Evolutionary conservation across 2,797 vertebrate genomes (phyloP).

Genomic region (Cryptoprocta ferox): DNA sequence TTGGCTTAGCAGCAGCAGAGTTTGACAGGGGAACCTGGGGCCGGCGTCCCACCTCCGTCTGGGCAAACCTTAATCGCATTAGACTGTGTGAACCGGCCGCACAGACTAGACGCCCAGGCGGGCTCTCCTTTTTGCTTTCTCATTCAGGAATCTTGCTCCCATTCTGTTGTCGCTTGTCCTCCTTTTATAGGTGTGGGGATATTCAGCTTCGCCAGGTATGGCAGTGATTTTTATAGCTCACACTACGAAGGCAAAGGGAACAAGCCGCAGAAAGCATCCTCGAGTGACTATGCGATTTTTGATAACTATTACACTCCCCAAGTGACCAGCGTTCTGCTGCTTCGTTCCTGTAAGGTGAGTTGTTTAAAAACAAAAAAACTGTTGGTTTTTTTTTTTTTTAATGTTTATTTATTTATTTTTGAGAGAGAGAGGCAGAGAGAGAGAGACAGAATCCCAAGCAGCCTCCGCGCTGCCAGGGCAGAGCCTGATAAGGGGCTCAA

Average conservation of each 20-base stretch:
- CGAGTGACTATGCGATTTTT: slow-evolving; percentile 88
- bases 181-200: slow-evolving; percentile 89
- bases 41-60: background rate
- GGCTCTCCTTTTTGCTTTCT: background rate
- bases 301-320: slow-evolving; percentile 87
- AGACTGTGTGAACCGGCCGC: background rate
- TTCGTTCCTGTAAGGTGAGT: slow-evolving; percentile 87
- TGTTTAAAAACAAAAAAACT: background rate
- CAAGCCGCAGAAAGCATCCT: slow-evolving; percentile 69
- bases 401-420: background rate
- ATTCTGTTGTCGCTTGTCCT: background rate
- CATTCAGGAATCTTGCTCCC: background rate
- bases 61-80: background rate
- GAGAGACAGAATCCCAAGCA: too few relatives aligned
- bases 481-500: too few relatives aligned
- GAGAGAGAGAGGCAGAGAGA: too few relatives aligned
- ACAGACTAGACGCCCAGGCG: background rate
- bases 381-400: too few relatives aligned
- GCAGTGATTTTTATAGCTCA: slow-evolving; percentile 88
- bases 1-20: background rate
- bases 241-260: slow-evolving; percentile 86
- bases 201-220: slow-evolving; percentile 93
- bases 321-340: slow-evolving; percentile 87
- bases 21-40: background rate
- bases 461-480: too few relatives aligned